Base-by-base conservation (phyloP, 2,888 invertebrate genomes). In the Ptilodon capucinus region DNA sequence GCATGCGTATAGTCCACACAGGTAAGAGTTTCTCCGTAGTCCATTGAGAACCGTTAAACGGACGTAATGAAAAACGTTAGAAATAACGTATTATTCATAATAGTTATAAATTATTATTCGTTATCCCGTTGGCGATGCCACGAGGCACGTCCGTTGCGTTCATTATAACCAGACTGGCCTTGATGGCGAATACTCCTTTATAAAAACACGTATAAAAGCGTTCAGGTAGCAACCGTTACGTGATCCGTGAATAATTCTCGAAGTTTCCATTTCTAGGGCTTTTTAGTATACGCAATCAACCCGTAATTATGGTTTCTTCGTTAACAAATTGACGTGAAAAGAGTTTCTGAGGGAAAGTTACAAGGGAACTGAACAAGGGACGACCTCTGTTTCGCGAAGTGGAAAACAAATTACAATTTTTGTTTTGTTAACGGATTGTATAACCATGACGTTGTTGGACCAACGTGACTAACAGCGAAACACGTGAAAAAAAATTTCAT, bases 201-300 rank as follows among this genome's bases (percentile, higher is more conserved):
- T 58, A 70, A 71, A 69, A 74, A 75, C 65, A 54, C 48, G 56
- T 36, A 51, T 62, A 62, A 64, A 63, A 56, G 56, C 46, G 52
- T 46, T 46, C 81, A 81, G 79, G 80, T 80, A 80, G 79, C 71
- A 68, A 76, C 73, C 40, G 48, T 46, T 51, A 73, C 76, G 74
- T 79, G 79, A 71, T 68, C 66, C 53, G 54, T 56, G 64, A 68
- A 55, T 60, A 69, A 64, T 57, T 54, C 44, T 34, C 28, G 51
- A 56, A 54, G 7, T 14, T 32, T 18, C 44, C 43, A 18, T 49
- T 45, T 54, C 53, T 60, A 51, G 42, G 50, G 53, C 39, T 8
- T 47, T 46, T 43, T 44, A n/a, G n/a, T n/a, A n/a, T n/a, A n/a
- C n/a, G n/a, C 8, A 11, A 4, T 2, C 4, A 28, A 28, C 11